These are phyloP conservation scores for Columba livia DNA, from an alignment of 2,113 vertebrate species.

Conservation along the genomic window DNA sequence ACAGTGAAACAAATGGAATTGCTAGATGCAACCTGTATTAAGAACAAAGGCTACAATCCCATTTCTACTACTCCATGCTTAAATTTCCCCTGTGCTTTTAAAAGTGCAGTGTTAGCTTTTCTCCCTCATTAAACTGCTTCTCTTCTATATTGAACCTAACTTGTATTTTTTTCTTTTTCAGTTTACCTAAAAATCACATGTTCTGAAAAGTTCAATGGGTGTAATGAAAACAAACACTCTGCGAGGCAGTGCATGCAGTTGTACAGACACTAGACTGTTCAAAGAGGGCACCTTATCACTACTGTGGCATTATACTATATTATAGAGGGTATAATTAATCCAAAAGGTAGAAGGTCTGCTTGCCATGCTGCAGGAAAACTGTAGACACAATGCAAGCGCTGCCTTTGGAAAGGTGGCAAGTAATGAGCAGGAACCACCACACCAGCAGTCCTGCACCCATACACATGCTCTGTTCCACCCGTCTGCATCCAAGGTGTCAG, in stretches of 20 bases:
- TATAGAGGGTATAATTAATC: background rate
- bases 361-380: background rate
- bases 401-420: background rate
- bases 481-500: background rate
- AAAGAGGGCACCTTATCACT: background rate
- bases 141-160: background rate
- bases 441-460: background rate
- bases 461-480: background rate
- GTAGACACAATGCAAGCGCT: background rate
- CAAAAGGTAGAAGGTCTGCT: background rate
- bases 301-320: background rate
- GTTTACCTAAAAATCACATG: background rate
- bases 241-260: background rate
- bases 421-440: background rate
- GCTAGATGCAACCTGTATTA: constrained; percentile 31
- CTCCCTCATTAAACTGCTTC: constrained; percentile 6
- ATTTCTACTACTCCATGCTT: background rate
- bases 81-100: constrained; percentile 62
- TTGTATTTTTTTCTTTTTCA: background rate
- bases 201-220: background rate
- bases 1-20: constrained; percentile 54
- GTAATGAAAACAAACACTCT: background rate
- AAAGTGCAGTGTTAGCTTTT: constrained; percentile 28
- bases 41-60: constrained; percentile 40
- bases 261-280: background rate